Evolutionary conservation across 2,888 invertebrate genomes (phyloP), one percentile per base, ranked within the genome.

Genomic region (Drosophila subsilvestris): DNA sequence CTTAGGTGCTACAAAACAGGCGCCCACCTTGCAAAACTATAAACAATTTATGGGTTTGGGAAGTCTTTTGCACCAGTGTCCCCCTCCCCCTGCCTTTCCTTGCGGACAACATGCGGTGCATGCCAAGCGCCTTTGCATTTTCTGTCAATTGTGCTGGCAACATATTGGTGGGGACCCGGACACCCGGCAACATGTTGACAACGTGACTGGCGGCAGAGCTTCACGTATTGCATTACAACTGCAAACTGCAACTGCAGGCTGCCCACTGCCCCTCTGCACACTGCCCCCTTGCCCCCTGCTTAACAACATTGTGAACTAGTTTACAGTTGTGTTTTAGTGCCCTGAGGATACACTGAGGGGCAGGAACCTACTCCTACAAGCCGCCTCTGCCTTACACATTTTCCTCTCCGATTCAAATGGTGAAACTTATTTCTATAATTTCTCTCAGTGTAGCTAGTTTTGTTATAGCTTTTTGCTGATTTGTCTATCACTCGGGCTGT

Each of bases 21-120:
- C 66, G 76, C 75, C 71, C 75, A 71, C 70, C 60, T 70, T 14
- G 10, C 63, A 58, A 54, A 53, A 68, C 84, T 65, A 85, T 88
- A 88, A 85, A 78, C 79, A 80, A 85, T 85, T 88, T 85, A 85
- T 85, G 84, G 74, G 79, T 80, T 84, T 83, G 84, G 84, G 88
- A 83, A 83, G 86, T 85, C 74, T 66, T 43, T 37, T 37, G 37
- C 37, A 37, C n/a, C 14, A 43, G 61, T 55, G 47, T 48, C 44
- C 54, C 43, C 57, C 55, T 20, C 20, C 25, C 50, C 22, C 25
- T 12, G 25, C 57, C 55, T 20, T 17, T 20, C 50, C 22, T 29
- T 12, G 25, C 57, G 12, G 37, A 14, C 37, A 58, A 83, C 80
- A 86, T 79, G 81, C 74, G 53, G 76, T 79, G 84, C 80, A 83